phyloP scores from a whole-genome alignment of 2,888 invertebrate genomes.

The Taenaris catops region DNA sequence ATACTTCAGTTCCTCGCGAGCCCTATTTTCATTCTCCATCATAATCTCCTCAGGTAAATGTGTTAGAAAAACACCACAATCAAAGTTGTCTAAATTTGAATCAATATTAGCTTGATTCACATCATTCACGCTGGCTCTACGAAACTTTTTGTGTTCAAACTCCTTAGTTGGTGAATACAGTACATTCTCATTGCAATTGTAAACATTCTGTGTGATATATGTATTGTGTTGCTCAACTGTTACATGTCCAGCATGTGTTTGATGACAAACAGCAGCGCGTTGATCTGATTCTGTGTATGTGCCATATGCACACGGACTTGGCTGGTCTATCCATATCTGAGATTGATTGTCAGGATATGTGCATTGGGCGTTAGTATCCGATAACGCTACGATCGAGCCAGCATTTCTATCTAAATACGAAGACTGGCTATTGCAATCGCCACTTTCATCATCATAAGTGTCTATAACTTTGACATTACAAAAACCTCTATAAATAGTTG shows the following conservation, averaged over 20 bases:
- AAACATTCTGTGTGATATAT: conserved; percentile 59
- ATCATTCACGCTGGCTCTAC: conserved; percentile 33
- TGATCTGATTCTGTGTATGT: conserved; percentile 38
- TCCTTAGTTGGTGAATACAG: conserved; percentile 34
- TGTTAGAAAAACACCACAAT: conserved; percentile 53
- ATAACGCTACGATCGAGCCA: conserved; percentile 31
- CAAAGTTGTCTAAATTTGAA: conserved; percentile 43
- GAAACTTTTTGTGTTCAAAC: conserved; percentile 40
- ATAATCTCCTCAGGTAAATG: conserved; percentile 52
- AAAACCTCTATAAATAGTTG: conserved; percentile 49
- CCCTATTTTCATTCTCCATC: conserved; percentile 43
- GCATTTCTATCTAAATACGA: conserved; percentile 24
- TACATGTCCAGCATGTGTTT: conserved; percentile 36
- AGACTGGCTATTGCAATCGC: conserved; percentile 13
- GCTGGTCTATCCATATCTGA: conserved; percentile 67
- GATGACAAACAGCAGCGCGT: conserved; percentile 38
- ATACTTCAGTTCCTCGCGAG: conserved; percentile 40
- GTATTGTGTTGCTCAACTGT: conserved; percentile 57
- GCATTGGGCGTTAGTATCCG: conserved; percentile 34
- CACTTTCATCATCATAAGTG: conserved; percentile 34
- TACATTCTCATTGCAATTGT: conserved; percentile 43
- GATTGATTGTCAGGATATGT: conserved; percentile 41
- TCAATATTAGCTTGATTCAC: conserved; percentile 25
- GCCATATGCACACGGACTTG: conserved; percentile 61
- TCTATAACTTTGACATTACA: conserved; percentile 58